A percentile compares a stretch with the other conserved stretches of the same genome.
phyloP scores from a whole-genome alignment of 2,113 vertebrate species.

The Catharus minimus region DNA sequence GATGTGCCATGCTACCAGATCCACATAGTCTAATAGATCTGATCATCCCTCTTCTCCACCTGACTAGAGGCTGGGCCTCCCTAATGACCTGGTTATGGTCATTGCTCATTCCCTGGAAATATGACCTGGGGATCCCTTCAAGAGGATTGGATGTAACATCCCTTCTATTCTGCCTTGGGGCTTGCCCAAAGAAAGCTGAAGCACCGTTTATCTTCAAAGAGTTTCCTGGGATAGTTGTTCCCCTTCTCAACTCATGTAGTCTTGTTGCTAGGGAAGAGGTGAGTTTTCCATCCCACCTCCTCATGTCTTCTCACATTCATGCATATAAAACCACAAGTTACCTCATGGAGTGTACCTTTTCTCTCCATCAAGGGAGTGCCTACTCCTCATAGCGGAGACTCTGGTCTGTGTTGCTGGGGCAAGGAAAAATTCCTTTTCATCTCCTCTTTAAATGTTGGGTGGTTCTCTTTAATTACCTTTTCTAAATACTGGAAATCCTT shows the following conservation, averaged over 20 bases:
- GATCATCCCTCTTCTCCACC: background rate
- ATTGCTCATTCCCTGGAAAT: background rate
- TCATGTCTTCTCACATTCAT: background rate
- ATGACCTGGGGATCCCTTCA: background rate
- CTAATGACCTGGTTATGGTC: background rate
- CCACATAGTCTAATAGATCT: background rate
- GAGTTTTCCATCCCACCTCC: background rate
- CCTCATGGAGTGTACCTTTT: background rate
- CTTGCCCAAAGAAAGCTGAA: background rate
- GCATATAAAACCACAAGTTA: background rate
- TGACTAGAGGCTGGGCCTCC: background rate
- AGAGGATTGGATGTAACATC: background rate
- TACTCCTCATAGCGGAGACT: background rate
- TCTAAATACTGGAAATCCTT: background rate
- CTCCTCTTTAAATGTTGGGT: background rate
- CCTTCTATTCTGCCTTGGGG: background rate
- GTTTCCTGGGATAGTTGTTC: background rate
- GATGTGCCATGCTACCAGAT: background rate
- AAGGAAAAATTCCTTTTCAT: background rate
- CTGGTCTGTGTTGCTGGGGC: background rate
- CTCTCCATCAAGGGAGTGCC: too few relatives aligned
- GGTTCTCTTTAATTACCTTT: background rate
- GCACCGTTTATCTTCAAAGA: background rate
- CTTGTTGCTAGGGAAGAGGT: background rate
- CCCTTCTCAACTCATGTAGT: background rate